These are phyloP conservation scores for Drosophila bunnanda DNA, from an alignment of 2,888 invertebrate species.

Conservation along the genomic window DNA sequence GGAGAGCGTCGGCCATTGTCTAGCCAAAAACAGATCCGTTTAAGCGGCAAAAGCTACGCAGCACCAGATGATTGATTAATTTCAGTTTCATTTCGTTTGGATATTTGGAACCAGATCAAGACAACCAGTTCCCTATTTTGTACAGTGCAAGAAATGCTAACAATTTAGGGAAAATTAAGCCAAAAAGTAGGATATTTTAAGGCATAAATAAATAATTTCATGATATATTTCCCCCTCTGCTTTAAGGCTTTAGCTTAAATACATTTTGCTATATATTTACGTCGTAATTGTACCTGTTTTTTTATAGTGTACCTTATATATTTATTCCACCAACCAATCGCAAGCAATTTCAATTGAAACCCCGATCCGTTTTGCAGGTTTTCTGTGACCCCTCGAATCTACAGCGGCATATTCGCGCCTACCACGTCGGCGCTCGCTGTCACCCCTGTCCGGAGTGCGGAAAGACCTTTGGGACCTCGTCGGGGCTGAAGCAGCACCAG, in stretches of 20 bases:
- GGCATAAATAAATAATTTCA: too few relatives aligned
- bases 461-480: conserved; percentile 98
- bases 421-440: conserved; percentile 97
- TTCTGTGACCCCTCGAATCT: conserved; percentile 98
- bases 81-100: conserved; percentile 78
- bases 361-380: conserved; percentile 87
- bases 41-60: conserved; percentile 51
- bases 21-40: conserved; percentile 75
- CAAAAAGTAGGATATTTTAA: neutral
- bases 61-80: conserved; percentile 82
- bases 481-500: conserved; percentile 99
- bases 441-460: conserved; percentile 99
- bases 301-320: neutral
- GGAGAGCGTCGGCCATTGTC: conserved; percentile 56
- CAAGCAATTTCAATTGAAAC: conserved; percentile 24
- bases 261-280: neutral
- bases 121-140: conserved; percentile 27
- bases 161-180: accelerated
- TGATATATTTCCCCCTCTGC: neutral
- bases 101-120: conserved; percentile 46
- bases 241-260: neutral
- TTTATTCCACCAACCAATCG: neutral
- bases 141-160: conserved; percentile 1
- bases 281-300: neutral
- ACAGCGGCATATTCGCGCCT: conserved; percentile 97